Percentiles rank a stretch among this genome's conserved stretches.
Conservation (phyloP, 2,113 vertebrate species). For the Mellivora capensis region DNA sequence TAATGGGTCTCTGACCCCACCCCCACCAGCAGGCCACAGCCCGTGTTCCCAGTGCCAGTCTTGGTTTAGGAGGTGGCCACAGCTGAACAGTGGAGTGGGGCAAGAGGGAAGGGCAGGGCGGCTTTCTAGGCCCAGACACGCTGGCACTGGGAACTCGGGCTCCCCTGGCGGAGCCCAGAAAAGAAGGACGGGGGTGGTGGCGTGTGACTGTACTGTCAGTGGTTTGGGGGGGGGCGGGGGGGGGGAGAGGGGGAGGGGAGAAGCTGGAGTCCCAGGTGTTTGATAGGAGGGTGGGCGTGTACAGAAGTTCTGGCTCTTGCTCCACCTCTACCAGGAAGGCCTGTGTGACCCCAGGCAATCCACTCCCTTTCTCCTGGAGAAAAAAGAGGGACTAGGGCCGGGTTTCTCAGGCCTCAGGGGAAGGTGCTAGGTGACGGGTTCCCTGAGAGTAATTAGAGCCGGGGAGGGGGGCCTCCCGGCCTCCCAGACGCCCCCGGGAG, state of each 20-base stretch:
- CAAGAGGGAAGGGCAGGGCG: constrained; percentile 39
- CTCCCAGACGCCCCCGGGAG: constrained; percentile 16
- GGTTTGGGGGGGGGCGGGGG: not conserved
- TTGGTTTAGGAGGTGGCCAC: not conserved
- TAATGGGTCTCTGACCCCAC: not conserved
- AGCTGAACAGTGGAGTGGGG: constrained; percentile 23
- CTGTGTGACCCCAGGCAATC: not conserved
- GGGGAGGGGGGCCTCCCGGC: not conserved
- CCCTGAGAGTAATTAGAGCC: constrained; percentile 32
- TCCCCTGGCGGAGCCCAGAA: constrained; percentile 37
- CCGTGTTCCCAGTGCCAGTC: not conserved
- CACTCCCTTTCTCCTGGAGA: not conserved
- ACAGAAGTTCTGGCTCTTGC: not conserved
- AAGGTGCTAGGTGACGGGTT: constrained; percentile 48
- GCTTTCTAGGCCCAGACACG: constrained; percentile 52
- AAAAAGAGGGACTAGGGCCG: not conserved
- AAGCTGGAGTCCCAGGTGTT: not conserved
- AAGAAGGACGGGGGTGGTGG: not conserved
- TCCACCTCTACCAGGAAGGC: not conserved
- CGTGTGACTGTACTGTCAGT: not conserved
- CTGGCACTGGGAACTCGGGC: constrained; percentile 37
- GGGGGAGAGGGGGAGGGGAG: too few relatives aligned
- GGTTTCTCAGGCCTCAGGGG: constrained; percentile 40
- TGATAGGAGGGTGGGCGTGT: not conserved
- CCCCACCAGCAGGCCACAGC: not conserved